Evolutionary conservation across 1,140 invertebrate genomes (phyloP).

Genomic region (Campoletis sonorensis): DNA sequence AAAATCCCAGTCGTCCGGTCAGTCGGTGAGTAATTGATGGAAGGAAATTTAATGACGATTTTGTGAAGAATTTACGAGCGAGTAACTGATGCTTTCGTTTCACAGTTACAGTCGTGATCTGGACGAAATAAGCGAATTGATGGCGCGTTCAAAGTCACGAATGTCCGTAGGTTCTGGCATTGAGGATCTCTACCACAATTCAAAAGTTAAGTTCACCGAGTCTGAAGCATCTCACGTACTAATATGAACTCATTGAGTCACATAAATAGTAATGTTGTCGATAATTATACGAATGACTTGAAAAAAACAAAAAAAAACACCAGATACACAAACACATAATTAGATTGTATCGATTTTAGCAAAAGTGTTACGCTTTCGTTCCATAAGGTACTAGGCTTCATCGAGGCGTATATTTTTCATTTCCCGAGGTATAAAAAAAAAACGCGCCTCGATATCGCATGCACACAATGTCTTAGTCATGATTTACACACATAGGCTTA

Average conservation of each 20-base stretch:
- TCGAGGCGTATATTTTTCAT: conserved; percentile 32
- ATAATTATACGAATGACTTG: conserved; percentile 12
- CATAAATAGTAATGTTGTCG: neutral
- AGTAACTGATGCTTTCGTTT: conserved; percentile 60
- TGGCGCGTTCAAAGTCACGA: conserved; percentile 77
- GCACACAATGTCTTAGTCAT: conserved; percentile 35
- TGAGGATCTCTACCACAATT: conserved; percentile 70
- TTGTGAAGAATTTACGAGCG: too few species aligned
- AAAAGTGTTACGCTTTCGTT: conserved; percentile 39
- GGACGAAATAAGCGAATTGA: conserved; percentile 77
- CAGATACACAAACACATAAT: conserved; percentile 13
- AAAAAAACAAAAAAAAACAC: conserved; percentile 5
- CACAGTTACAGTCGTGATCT: conserved; percentile 76
- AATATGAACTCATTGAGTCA: conserved; percentile 60
- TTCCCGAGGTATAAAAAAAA: conserved; percentile 20
- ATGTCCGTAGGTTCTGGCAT: conserved; percentile 73
- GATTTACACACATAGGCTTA: conserved; percentile 18
- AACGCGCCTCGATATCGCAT: conserved; percentile 14
- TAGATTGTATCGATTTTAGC: conserved; percentile 35
- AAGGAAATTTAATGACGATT: too few species aligned
- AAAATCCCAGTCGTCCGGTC: conserved; percentile 74
- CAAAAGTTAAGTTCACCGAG: conserved; percentile 69
- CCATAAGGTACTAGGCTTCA: conserved; percentile 38
- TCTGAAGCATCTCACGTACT: conserved; percentile 67
- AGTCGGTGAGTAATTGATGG: conserved; percentile 70